Evolutionary conservation across 2,888 invertebrate species (phyloP).

Genomic region (Ptychoptera contaminata): DNA sequence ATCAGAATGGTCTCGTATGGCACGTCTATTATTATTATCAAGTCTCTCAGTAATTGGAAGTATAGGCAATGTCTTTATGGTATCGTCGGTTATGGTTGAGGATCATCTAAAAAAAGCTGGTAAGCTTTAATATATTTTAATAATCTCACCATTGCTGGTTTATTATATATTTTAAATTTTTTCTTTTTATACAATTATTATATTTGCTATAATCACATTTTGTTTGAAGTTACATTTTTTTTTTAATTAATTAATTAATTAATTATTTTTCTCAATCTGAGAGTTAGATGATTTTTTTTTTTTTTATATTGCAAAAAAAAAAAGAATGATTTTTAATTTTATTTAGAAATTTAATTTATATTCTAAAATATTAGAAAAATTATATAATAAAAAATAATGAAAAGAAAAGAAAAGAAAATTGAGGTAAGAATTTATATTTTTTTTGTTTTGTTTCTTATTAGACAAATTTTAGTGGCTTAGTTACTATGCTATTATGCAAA

Average conservation of each 20-base stretch:
- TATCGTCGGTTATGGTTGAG: conserved; percentile 56
- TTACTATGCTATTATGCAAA: too few species aligned
- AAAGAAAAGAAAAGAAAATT: too few species aligned
- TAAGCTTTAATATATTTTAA: conserved; percentile 16
- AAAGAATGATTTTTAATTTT: too few species aligned
- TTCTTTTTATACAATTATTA: neutral
- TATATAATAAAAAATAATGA: too few species aligned
- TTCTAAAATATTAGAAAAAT: too few species aligned
- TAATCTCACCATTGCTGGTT: neutral
- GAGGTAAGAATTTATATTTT: too few species aligned
- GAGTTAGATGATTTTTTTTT: too few species aligned
- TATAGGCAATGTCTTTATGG: conserved; percentile 61
- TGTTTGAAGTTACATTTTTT: neutral
- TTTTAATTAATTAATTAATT: conserved; percentile 1
- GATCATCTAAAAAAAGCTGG: conserved; percentile 52
- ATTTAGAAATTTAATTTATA: too few species aligned
- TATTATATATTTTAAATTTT: conserved; percentile 1
- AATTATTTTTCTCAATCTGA: neutral
- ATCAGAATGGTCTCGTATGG: conserved; percentile 51
- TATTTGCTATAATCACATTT: neutral
- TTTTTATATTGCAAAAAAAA: too few species aligned
- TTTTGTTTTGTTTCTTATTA: too few species aligned
- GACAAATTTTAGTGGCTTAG: too few species aligned
- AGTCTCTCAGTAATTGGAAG: conserved; percentile 48
- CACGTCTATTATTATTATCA: conserved; percentile 44